A percentile compares a stretch with the other conserved stretches of the same genome.
These are phyloP conservation scores for Diarsia brunnea DNA, from an alignment of 2,888 invertebrate species.

Conservation along the genomic window DNA sequence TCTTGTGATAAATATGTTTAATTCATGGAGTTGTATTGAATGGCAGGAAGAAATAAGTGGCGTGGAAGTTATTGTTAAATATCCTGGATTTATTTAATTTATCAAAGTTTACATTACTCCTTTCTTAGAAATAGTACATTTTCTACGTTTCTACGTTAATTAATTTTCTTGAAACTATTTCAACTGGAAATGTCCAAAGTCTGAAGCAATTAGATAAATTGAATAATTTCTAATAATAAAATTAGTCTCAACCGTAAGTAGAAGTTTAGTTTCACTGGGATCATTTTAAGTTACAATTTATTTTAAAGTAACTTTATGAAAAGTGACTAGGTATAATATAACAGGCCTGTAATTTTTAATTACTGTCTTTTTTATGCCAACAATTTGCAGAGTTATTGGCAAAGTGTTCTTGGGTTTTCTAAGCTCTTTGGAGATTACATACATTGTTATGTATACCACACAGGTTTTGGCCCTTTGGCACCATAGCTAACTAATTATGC, in stretches of 20 bases:
- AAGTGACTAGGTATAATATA: not conserved
- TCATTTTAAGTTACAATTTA: not conserved
- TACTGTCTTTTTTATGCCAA: too few relatives aligned
- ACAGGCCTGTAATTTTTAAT: not conserved
- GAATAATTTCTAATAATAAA: conserved; percentile 22
- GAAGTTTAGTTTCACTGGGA: not conserved
- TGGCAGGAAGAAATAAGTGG: conserved; percentile 15
- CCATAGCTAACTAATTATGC: not conserved
- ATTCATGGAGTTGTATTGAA: conserved; percentile 39
- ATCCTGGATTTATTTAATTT: not conserved
- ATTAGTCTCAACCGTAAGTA: conserved; percentile 5
- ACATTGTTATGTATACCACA: not conserved
- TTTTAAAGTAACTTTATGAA: conserved; percentile 6
- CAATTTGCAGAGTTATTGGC: too few relatives aligned
- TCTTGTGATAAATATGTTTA: conserved; percentile 54
- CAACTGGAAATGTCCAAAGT: not conserved
- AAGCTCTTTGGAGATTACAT: too few relatives aligned
- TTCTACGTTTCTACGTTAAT: conserved; percentile 1
- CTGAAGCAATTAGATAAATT: conserved; percentile 28
- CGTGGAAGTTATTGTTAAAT: conserved; percentile 12
- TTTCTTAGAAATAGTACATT: conserved; percentile 2
- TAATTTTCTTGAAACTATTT: conserved; percentile 14
- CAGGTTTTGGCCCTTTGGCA: not conserved
- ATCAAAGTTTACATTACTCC: not conserved
- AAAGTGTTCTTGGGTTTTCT: too few relatives aligned